Conservation (phyloP, 2,113 vertebrate species). For the Hystrix cristata region DNA sequence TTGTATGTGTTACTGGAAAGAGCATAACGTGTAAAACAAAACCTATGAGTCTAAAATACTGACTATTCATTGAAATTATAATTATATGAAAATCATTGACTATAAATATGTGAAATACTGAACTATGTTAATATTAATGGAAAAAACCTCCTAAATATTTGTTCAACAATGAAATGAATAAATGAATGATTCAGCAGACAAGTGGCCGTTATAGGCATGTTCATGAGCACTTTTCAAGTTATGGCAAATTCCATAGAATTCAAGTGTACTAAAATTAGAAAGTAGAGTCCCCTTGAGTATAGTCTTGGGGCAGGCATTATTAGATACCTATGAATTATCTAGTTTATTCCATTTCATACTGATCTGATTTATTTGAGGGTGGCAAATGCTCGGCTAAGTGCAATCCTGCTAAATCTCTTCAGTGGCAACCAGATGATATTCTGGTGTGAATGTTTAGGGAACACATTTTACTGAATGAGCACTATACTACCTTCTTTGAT, state of each 20-base stretch:
- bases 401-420: not conserved
- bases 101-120: conserved; percentile 21
- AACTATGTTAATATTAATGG: conserved; percentile 4
- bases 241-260: not conserved
- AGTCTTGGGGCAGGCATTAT: not conserved
- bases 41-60: not conserved
- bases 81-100: not conserved
- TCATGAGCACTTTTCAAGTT: conserved; percentile 43
- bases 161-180: not conserved
- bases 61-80: not conserved
- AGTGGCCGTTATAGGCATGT: not conserved
- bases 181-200: conserved; percentile 6
- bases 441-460: not conserved
- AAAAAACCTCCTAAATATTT: not conserved
- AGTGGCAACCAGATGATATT: not conserved
- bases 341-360: not conserved
- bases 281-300: not conserved
- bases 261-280: conserved; percentile 18
- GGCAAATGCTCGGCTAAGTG: not conserved
- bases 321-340: not conserved
- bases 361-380: not conserved
- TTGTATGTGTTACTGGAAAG: not conserved
- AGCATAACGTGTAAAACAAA: conserved; percentile 40
- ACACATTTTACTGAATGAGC: not conserved
- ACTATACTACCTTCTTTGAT: not conserved